Percentiles rank a stretch among this genome's conserved stretches.
Conservation (phyloP, 53 echinoderm and acorn worm genomes). For the Paracentrotus lividus region DNA sequence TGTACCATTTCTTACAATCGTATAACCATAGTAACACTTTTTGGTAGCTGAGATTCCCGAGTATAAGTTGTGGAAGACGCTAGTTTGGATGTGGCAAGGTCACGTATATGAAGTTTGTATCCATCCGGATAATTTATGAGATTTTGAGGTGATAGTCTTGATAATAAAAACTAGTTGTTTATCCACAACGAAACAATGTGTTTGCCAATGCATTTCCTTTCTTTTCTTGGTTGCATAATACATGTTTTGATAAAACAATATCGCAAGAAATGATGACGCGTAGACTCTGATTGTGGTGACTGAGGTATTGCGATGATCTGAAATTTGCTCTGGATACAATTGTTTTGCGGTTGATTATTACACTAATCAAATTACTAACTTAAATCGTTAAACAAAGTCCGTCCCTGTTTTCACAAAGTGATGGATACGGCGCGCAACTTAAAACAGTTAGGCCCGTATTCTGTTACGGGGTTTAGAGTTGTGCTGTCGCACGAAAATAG, state of each 20-base stretch:
- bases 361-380: too few species aligned
- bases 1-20: slow-evolving; percentile 52
- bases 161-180: slow-evolving; percentile 56
- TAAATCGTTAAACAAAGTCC: too few species aligned
- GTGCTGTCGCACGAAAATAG: too few species aligned
- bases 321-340: too few species aligned
- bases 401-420: too few species aligned
- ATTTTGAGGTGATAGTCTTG: slow-evolving; percentile 34
- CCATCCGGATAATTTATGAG: slow-evolving; percentile 10
- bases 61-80: slow-evolving; percentile 46
- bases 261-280: not conserved
- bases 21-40: slow-evolving; percentile 47
- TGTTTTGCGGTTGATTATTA: too few species aligned
- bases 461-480: too few species aligned
- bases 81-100: not conserved
- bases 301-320: too few species aligned
- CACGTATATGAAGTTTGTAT: not conserved
- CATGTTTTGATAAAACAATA: not conserved
- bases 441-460: too few species aligned
- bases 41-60: slow-evolving; percentile 40
- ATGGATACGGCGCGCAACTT: too few species aligned
- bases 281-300: too few species aligned
- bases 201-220: not conserved
- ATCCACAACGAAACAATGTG: slow-evolving; percentile 39
- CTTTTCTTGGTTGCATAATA: not conserved